Evolutionary conservation across 2,113 vertebrate species (phyloP).

Genomic region (Cyphomyrus discorhynchus): DNA sequence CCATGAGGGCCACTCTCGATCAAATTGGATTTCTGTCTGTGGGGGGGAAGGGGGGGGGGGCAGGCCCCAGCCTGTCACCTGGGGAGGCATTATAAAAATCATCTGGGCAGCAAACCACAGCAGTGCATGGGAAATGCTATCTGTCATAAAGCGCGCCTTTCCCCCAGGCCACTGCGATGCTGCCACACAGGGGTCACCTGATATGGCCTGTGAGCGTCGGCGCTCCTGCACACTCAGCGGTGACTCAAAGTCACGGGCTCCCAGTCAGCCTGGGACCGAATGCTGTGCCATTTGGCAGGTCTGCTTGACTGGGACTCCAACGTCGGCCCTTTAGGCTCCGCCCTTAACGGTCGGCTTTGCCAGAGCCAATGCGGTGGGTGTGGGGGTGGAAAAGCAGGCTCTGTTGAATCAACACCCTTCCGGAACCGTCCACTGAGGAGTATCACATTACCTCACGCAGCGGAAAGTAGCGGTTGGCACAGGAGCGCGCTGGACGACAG

Average conservation of each 20-base stretch:
- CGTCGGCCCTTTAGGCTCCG: not conserved
- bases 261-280: not conserved
- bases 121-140: not conserved
- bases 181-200: not conserved
- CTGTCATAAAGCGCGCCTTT: not conserved
- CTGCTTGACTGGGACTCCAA: not conserved
- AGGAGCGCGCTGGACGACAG: conserved; percentile 25
- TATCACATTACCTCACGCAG: conserved; percentile 27
- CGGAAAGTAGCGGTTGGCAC: conserved; percentile 31
- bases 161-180: not conserved
- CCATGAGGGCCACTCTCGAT: not conserved
- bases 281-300: not conserved
- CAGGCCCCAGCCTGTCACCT: not conserved
- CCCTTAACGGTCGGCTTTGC: not conserved
- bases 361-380: not conserved
- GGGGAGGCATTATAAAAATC: not conserved
- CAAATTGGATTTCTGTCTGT: not conserved
- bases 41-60: too few relatives aligned
- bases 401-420: not conserved
- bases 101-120: not conserved
- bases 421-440: conserved; percentile 34
- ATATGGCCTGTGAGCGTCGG: not conserved
- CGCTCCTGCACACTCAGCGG: not conserved
- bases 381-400: conserved; percentile 8
- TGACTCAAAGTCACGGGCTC: not conserved